Percentiles rank a stretch among this genome's conserved stretches.
Evolutionary conservation across 2,797 vertebrate species (phyloP).

Genomic region (Alfaro cultratus): DNA sequence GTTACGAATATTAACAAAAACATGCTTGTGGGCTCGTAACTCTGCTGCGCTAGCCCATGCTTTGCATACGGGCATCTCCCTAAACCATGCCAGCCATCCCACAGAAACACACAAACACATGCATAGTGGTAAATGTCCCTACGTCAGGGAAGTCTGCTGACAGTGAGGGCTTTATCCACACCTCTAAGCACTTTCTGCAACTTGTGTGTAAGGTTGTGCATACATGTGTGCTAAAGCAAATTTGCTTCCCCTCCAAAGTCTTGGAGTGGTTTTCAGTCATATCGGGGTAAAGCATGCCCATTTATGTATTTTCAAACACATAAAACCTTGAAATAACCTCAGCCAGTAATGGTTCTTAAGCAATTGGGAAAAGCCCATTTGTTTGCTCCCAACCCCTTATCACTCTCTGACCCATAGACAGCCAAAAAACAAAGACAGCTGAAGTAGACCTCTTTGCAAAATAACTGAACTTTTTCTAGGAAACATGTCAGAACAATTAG

Average conservation of each 20-base stretch:
- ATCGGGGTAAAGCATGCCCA: background rate
- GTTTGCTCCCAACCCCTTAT: background rate
- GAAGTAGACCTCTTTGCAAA: background rate
- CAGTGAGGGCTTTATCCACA: conserved; percentile 55
- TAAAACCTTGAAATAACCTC: background rate
- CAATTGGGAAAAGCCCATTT: background rate
- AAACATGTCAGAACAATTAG: background rate
- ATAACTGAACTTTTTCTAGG: background rate
- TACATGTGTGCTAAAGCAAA: background rate
- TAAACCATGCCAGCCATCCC: conserved; percentile 22
- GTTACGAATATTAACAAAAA: conserved; percentile 53
- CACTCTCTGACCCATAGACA: background rate
- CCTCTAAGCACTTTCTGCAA: conserved; percentile 50
- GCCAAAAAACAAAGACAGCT: background rate
- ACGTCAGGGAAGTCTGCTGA: conserved; percentile 63
- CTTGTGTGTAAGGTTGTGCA: conserved; percentile 3
- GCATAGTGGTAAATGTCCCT: conserved; percentile 12
- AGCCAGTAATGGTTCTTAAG: background rate
- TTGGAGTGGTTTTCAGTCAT: background rate
- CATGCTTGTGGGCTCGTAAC: conserved; percentile 53
- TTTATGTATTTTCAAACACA: background rate
- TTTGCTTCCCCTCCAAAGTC: conserved; percentile 1
- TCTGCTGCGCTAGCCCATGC: conserved; percentile 64
- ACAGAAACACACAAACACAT: conserved; percentile 15
- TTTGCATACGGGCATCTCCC: conserved; percentile 56